Base-by-base conservation (phyloP, 2,113 vertebrate genomes). In the Entelurus aequoreus region DNA sequence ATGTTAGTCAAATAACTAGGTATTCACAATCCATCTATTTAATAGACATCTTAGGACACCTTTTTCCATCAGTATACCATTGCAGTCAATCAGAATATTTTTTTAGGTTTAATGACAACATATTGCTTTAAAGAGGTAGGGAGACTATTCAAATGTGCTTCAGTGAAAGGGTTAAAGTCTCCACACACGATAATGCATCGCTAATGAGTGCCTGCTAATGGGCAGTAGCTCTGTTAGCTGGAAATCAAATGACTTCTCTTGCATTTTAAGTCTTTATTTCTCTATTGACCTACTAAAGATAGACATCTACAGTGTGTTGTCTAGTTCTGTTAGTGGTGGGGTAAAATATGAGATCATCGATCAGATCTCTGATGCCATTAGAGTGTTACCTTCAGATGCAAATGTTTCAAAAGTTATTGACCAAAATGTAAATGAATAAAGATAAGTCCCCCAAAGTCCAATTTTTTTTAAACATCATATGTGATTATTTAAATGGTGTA, bases 151-250 rank as follows among this genome's bases (percentile, higher is more conserved):
- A 55, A 69, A 14, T 46, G 36, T 66, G 10, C n/a, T 37, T 55
- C 65, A 59, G 60, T 44, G 21, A 77, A 85, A 68, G 82, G 66
- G 77, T 83, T 83, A 79, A 81, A 69, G 56, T 49, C 55, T 72
- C 60, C 53, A 48, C 77, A 53, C 63, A 61, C 57, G 80, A 74
- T 84, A 88, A 86, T 89, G 88, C 85, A 87, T 91, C 76, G 79
- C 86, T 88, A 87, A 91, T 89, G 87, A 90, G 87, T 77, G 74
- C 83, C 56, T 71, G 78, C 84, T 89, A 90, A 90, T 90, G 88
- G 85, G 81, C 82, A 79, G 40, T 40, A 40, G 71, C 78, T 86
- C 87, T 87, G 86, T 86, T 79, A 79, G 79, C 84, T 81, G 79
- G 76, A 85, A 88, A 82, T 83, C 81, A 85, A 88, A 86, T 82